Evolutionary conservation across 2,888 invertebrate genomes (phyloP), one percentile per base, ranked within the genome.

Genomic region (Auanema sp.): DNA sequence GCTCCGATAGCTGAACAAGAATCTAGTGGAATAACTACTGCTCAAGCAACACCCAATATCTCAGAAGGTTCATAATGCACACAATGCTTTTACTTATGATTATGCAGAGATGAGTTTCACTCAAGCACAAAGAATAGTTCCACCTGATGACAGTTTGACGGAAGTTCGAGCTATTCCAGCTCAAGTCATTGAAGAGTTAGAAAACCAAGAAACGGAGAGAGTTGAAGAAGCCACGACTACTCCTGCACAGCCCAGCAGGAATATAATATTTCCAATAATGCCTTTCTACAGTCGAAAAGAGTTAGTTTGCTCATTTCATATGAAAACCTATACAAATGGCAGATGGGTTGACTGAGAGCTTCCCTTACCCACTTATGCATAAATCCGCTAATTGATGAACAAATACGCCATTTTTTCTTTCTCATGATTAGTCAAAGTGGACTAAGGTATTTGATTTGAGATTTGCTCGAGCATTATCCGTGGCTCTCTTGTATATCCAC

Each of bases 1-100:
- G 58, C 72, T 8, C 72, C 72, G 21, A 70, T 72, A 44, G 72
- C 72, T 43, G 68, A 64, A 49, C 68, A 66, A 21, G 72, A 70
- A 54, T 69, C 72, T 2, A 52, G 41, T 18, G 62, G 57, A 43
- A 18, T 49, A n/a, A 43, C 62, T 61, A 21, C 21, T 41, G 25
- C 25, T 40, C 25, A 55, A 55, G 5, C n/a, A 40, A 25, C 33
- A 10, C 33, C 23, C 21, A 14, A 18, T 12, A 47, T 47, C 10
- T 47, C 47, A 5, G 47, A 47, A 47, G 47, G 47, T 47, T 16
- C 3, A 21, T 47, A 47, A 47, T 47, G 8, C 47, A 21, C 8
- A 47, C 21, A 47, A 5, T 21, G 4, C 11, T 24, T 23, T 51
- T 14, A 14, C 16, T 51, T 51, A 12, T 18, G 12, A 18, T 12